Conservation (phyloP, 2,113 vertebrate genomes). For the Gymnogyps californianus region DNA sequence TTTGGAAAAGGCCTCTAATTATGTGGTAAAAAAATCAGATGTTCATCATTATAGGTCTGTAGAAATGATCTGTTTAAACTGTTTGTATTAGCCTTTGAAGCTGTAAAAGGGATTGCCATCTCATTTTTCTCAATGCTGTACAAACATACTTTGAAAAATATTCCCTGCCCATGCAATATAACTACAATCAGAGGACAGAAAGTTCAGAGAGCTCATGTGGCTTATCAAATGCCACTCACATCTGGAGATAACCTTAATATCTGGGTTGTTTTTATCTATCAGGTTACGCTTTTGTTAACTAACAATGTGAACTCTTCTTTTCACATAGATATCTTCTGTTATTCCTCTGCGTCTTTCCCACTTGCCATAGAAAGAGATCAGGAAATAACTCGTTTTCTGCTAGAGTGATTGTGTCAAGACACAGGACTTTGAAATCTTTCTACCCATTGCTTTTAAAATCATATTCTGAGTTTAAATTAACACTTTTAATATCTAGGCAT, state of each 20-base stretch:
- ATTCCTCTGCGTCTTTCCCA: not conserved
- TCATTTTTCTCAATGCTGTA: not conserved
- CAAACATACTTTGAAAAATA: not conserved
- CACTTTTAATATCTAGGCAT: not conserved
- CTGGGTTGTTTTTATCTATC: not conserved
- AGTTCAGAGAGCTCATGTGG: not conserved
- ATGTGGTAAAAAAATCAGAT: not conserved
- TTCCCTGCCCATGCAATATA: not conserved
- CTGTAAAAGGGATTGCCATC: not conserved
- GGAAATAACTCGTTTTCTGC: not conserved
- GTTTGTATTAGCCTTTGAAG: not conserved
- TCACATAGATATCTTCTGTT: not conserved
- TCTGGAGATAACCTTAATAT: not conserved
- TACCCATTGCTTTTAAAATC: not conserved
- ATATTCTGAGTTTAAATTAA: not conserved
- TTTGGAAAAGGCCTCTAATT: constrained; percentile 2
- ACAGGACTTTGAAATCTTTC: not conserved
- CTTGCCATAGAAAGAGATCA: not conserved
- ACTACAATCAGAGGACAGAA: not conserved
- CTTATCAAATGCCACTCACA: not conserved
- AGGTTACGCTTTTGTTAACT: not conserved
- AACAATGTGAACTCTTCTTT: not conserved
- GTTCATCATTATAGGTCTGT: not conserved
- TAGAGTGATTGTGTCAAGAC: not conserved
- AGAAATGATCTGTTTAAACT: not conserved